Evolutionary conservation across 2,113 vertebrate species (phyloP).

Genomic region (Fregetta grallaria): DNA sequence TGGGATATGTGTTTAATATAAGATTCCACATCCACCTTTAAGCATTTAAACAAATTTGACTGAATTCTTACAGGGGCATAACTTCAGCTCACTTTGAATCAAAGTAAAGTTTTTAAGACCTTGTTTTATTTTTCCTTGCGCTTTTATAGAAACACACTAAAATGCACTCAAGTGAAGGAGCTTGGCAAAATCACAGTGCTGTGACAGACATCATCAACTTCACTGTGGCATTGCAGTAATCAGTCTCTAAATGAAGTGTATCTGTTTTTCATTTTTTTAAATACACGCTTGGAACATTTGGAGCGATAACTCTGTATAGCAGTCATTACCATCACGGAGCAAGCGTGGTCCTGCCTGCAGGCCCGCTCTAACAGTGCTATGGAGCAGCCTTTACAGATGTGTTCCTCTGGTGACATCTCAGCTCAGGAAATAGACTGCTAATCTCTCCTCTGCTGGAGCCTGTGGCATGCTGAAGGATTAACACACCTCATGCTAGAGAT

Average conservation of each 20-base stretch:
- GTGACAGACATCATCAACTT: background rate
- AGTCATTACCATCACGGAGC: background rate
- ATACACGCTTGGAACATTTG: background rate
- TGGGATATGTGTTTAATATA: background rate
- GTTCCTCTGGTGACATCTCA: background rate
- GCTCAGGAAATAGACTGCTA: background rate
- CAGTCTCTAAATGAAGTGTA: background rate
- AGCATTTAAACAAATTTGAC: background rate
- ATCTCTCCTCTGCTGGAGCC: background rate
- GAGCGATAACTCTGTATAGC: background rate
- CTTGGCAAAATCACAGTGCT: constrained; percentile 3
- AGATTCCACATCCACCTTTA: background rate
- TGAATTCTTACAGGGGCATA: background rate
- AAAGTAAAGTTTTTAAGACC: background rate
- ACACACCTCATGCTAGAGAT: background rate
- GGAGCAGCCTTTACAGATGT: background rate
- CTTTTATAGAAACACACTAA: constrained; percentile 18
- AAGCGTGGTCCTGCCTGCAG: background rate
- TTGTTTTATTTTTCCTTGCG: background rate
- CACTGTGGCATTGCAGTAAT: background rate
- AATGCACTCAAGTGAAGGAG: background rate
- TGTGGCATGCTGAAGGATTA: background rate
- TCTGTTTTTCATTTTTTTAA: background rate
- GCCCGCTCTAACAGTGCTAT: background rate
- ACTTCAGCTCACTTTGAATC: background rate